phyloP scores from a whole-genome alignment of 2,113 vertebrate genomes.

The Agapornis roseicollis region DNA sequence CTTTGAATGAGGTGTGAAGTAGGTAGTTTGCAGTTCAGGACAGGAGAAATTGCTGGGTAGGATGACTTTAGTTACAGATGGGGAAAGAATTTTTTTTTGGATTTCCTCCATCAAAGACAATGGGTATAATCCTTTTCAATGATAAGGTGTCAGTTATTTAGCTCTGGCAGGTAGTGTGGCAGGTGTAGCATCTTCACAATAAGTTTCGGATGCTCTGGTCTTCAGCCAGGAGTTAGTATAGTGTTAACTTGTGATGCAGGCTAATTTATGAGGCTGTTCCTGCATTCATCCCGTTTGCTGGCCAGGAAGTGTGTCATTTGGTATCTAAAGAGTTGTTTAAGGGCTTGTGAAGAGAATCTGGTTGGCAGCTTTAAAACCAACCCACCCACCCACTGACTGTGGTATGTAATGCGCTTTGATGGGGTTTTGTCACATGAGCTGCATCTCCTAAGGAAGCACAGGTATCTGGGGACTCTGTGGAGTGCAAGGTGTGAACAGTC shows the following conservation, averaged over 20 bases:
- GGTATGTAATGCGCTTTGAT: neutral
- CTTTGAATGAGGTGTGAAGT: neutral
- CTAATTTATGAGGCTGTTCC: neutral
- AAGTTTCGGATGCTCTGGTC: neutral
- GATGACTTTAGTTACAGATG: neutral
- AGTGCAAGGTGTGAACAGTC: neutral
- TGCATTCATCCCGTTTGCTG: neutral
- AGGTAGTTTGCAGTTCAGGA: neutral
- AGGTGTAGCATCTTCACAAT: neutral
- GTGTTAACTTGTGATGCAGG: fast-evolving
- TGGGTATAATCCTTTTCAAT: neutral
- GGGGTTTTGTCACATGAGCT: neutral
- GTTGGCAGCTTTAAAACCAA: neutral
- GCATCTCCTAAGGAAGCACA: neutral
- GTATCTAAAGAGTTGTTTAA: neutral
- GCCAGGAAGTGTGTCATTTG: neutral
- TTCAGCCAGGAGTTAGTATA: neutral
- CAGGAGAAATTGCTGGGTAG: neutral
- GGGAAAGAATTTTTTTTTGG: neutral
- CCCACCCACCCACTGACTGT: neutral
- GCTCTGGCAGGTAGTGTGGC: neutral
- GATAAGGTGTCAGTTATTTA: neutral
- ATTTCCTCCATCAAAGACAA: neutral
- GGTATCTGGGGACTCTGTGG: neutral
- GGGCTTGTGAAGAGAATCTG: neutral